Conservation (phyloP, 2,888 invertebrate genomes). For the Ectropis crepuscularia region DNA sequence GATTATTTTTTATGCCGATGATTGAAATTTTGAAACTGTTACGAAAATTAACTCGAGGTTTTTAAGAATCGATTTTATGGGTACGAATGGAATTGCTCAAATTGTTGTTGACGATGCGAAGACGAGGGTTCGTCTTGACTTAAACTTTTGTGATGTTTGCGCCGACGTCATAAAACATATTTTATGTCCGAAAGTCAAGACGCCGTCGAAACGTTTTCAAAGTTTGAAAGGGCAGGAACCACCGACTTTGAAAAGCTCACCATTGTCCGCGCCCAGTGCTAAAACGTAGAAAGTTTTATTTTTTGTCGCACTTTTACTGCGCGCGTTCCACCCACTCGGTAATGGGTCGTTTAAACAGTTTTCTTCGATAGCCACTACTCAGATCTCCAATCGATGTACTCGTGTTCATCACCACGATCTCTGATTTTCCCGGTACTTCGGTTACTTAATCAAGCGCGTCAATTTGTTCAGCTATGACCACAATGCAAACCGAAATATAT, state of each 20-base stretch:
- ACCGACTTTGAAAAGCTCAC: constrained; percentile 62
- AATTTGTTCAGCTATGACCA: constrained; percentile 28
- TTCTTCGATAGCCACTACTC: constrained; percentile 34
- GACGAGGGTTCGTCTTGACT: constrained; percentile 48
- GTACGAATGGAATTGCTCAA: constrained; percentile 10
- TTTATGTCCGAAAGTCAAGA: constrained; percentile 72
- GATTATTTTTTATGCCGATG: constrained; percentile 15
- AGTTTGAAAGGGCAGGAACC: constrained; percentile 70
- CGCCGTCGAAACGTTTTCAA: constrained; percentile 65
- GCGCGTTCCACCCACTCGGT: constrained; percentile 38
- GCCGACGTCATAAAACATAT: constrained; percentile 76
- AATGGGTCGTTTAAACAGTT: constrained; percentile 38
- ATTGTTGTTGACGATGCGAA: constrained; percentile 1
- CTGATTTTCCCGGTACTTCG: constrained; percentile 18
- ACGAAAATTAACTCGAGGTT: constrained; percentile 4
- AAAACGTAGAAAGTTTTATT: constrained; percentile 71
- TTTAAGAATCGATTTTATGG: constrained; percentile 9
- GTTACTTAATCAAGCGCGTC: constrained; percentile 25
- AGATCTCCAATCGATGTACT: constrained; percentile 26
- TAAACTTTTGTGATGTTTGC: constrained; percentile 75
- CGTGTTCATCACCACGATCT: constrained; percentile 11
- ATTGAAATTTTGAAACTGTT: constrained; percentile 11
- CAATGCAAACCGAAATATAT: constrained; percentile 29
- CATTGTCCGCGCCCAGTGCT: constrained; percentile 71
- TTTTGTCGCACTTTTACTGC: constrained; percentile 55